Evolutionary conservation across 2,113 vertebrate genomes (phyloP).

Genomic region (Pedionomus torquatus): DNA sequence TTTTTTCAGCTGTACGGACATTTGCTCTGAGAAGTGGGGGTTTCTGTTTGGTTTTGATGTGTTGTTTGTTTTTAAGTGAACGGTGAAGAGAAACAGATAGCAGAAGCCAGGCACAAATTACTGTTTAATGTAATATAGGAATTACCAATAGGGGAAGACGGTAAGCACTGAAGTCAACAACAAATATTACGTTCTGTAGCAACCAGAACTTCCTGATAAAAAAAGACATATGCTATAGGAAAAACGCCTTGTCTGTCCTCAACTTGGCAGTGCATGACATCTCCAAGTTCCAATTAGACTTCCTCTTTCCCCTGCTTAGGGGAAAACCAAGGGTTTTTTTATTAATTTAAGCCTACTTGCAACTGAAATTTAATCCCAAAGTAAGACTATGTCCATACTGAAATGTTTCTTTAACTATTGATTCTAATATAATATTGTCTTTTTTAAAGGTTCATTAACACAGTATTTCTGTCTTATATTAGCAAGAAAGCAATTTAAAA

Average conservation of each 20-base stretch:
- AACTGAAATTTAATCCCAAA: background rate
- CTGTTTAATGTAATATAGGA: conserved; percentile 48
- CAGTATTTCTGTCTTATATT: background rate
- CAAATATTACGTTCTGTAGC: background rate
- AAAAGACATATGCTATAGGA: background rate
- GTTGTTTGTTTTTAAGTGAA: background rate
- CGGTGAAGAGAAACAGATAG: conserved; percentile 48
- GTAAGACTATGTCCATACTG: background rate
- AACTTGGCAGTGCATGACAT: background rate
- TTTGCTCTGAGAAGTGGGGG: background rate
- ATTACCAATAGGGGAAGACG: conserved; percentile 13
- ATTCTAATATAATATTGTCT: background rate
- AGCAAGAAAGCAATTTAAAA: background rate
- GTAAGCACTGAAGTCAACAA: conserved; percentile 6
- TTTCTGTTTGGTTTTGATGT: background rate
- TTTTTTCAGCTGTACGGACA: background rate
- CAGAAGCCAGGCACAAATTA: conserved; percentile 33
- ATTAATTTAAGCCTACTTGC: background rate
- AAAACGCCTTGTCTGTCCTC: background rate
- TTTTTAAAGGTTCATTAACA: background rate
- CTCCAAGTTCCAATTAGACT: background rate
- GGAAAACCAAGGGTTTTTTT: background rate
- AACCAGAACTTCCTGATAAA: conserved; percentile 26
- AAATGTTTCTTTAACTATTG: background rate
- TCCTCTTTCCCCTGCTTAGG: background rate